Percentiles rank a stretch among this genome's conserved stretches.
Evolutionary conservation across 2,888 invertebrate species (phyloP).

Genomic region (Drosophila lacicola): DNA sequence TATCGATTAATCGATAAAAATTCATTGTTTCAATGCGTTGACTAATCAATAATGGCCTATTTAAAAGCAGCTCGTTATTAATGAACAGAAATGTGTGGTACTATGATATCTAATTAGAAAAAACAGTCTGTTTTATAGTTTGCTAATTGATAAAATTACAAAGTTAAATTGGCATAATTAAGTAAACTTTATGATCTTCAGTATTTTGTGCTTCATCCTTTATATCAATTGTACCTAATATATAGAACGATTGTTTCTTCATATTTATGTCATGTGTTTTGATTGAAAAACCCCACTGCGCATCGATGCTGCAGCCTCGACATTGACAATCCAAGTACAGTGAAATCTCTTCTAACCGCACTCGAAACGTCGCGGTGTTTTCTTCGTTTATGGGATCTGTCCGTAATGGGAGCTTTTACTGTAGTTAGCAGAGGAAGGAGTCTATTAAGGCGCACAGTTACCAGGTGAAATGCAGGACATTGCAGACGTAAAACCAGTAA

Average conservation of each 20-base stretch:
- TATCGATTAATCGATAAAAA: too few relatives aligned
- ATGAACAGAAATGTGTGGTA: too few relatives aligned
- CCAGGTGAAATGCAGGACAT: conserved; percentile 1
- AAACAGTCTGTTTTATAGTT: too few relatives aligned
- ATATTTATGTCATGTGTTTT: not conserved
- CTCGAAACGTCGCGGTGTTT: not conserved
- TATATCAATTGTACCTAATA: not conserved
- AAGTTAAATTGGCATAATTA: too few relatives aligned
- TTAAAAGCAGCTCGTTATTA: too few relatives aligned
- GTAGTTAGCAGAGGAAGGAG: too few relatives aligned
- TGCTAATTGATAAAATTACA: too few relatives aligned
- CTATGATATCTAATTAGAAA: too few relatives aligned
- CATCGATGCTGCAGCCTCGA: conserved; percentile 46
- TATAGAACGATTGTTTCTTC: not conserved
- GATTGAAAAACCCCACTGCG: conserved; percentile 15
- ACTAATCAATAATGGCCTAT: too few relatives aligned
- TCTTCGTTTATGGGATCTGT: conserved; percentile 1
- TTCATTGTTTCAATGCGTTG: too few relatives aligned
- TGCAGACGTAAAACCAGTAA: not conserved
- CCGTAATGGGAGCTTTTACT: not conserved
- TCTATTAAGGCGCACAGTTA: not conserved
- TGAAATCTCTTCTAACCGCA: not conserved
- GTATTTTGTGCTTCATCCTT: too few relatives aligned
- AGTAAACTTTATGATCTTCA: too few relatives aligned
- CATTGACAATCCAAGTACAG: conserved; percentile 35